Conservation (phyloP, 2,888 invertebrate species). For the Polyommatus iphigenia region DNA sequence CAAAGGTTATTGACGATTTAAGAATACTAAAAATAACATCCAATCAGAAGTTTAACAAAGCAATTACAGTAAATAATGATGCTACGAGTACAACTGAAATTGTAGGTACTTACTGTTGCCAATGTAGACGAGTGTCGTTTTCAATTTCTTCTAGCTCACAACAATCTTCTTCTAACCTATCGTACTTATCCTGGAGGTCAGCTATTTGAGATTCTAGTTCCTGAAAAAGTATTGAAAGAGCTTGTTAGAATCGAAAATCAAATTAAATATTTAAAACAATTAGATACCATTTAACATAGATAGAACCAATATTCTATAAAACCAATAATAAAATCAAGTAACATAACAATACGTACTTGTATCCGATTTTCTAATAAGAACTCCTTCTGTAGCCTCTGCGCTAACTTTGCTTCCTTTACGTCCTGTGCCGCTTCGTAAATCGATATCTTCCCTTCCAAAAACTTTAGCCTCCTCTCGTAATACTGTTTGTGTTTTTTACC, state of each 20-base stretch:
- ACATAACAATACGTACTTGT: constrained; percentile 56
- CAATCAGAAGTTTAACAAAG: no score
- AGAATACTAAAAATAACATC: no score
- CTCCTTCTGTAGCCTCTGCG: constrained; percentile 83
- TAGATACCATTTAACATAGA: no score
- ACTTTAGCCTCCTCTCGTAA: constrained; percentile 83
- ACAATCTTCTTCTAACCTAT: constrained; percentile 84
- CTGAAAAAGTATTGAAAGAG: constrained; percentile 46
- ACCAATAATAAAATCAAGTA: background rate
- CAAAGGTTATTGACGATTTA: no score
- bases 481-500: constrained; percentile 82
- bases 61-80: background rate
- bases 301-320: background rate
- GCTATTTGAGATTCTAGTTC: constrained; percentile 78
- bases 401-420: constrained; percentile 80
- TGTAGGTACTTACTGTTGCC: constrained; percentile 77
- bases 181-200: constrained; percentile 82
- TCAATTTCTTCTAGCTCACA: constrained; percentile 88
- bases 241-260: no score
- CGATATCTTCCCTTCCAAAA: constrained; percentile 83
- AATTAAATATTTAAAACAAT: no score
- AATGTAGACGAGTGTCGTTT: constrained; percentile 84
- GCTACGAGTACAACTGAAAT: background rate
- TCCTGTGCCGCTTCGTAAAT: constrained; percentile 85
- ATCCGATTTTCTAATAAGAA: constrained; percentile 74